phyloP scores from a whole-genome alignment of 2,113 vertebrate genomes.

The Dromaius novaehollandiae region DNA sequence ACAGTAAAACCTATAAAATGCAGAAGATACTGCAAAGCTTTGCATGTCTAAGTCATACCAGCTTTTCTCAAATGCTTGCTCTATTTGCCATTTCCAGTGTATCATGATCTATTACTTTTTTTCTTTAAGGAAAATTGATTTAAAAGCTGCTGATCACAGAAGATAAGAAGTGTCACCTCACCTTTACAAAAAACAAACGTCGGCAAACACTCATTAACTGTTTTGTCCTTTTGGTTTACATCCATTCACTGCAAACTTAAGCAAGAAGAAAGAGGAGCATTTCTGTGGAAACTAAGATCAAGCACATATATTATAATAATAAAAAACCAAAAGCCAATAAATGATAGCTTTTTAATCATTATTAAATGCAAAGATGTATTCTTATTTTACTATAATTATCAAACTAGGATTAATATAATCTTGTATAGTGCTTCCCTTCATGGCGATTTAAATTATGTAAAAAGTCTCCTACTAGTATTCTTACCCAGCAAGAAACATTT shows the following conservation, averaged over 20 bases:
- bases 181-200: neutral
- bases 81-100: neutral
- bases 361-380: slow-evolving; percentile 58
- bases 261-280: neutral
- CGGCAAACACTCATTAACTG: neutral
- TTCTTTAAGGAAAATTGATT: slow-evolving; percentile 9
- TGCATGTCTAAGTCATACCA: neutral
- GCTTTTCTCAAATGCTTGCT: neutral
- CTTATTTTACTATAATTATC: slow-evolving; percentile 67
- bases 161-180: neutral
- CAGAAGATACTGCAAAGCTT: slow-evolving; percentile 51
- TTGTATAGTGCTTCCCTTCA: slow-evolving; percentile 64
- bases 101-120: neutral
- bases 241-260: neutral
- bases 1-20: slow-evolving; percentile 49
- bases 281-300: neutral
- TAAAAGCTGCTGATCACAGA: neutral
- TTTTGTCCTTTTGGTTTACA: neutral
- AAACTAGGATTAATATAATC: slow-evolving; percentile 74
- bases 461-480: slow-evolving; percentile 62
- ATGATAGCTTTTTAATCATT: slow-evolving; percentile 32
- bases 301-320: neutral
- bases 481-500: slow-evolving; percentile 75
- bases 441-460: slow-evolving; percentile 68
- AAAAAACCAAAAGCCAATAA: slow-evolving; percentile 27